Evolutionary conservation across 2,797 vertebrate genomes (phyloP).

Genomic region (Lateolabrax maculatus): DNA sequence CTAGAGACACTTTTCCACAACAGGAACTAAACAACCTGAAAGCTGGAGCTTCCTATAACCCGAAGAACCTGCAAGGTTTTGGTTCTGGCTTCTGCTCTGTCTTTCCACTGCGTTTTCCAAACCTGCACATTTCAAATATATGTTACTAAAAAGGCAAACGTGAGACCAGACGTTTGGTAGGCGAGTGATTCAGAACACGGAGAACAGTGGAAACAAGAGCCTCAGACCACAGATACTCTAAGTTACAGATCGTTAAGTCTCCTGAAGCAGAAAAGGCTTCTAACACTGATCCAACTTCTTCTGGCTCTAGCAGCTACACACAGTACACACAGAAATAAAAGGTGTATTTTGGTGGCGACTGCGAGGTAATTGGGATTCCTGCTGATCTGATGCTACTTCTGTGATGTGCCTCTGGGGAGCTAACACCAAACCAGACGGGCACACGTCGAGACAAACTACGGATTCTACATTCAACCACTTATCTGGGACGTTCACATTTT

Average conservation of each 20-base stretch:
- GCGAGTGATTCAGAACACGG: too few relatives aligned
- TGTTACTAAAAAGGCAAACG: too few relatives aligned
- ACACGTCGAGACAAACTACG: slow-evolving; percentile 22
- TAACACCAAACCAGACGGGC: slow-evolving; percentile 38
- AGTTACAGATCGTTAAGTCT: neutral
- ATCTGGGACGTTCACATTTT: slow-evolving; percentile 74
- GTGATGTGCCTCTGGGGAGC: neutral
- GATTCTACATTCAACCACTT: slow-evolving; percentile 62
- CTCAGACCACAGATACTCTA: neutral
- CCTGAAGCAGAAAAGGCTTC: neutral
- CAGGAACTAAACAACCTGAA: neutral
- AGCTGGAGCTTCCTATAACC: neutral
- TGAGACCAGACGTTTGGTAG: too few relatives aligned
- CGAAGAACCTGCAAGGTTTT: neutral
- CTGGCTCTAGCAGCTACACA: neutral
- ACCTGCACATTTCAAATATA: too few relatives aligned
- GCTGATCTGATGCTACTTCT: neutral
- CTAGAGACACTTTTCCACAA: neutral
- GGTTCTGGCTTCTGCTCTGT: neutral
- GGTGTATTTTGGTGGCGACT: neutral
- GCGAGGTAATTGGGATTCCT: neutral
- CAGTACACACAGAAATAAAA: neutral
- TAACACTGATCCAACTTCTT: neutral
- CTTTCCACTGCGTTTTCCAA: neutral
- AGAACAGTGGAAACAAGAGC: neutral